Evolutionary conservation across 2,888 invertebrate genomes (phyloP).

Genomic region (Cordilura impudica): DNA sequence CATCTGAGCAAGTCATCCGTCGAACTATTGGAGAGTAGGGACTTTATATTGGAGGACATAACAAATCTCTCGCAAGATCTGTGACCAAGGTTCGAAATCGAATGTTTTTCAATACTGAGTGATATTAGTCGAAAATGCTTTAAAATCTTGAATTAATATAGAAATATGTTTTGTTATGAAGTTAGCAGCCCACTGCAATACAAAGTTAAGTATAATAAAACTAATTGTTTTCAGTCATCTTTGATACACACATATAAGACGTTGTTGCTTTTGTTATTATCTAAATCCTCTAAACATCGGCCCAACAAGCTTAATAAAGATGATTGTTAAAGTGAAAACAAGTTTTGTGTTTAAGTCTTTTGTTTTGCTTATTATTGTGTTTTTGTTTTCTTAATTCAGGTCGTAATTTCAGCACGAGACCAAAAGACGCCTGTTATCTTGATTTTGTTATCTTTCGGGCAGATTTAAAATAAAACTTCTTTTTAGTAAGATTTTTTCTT

Average conservation of each 20-base stretch:
- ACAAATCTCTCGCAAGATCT: no score
- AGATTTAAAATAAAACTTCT: neutral
- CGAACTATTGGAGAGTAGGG: no score
- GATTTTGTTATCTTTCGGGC: slow-evolving; percentile 19
- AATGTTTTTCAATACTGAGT: no score
- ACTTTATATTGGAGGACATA: no score
- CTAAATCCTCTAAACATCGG: slow-evolving; percentile 4
- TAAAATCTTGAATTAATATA: no score
- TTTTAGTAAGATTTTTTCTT: neutral
- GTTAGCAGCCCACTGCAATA: neutral
- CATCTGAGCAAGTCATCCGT: no score
- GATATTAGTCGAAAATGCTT: no score
- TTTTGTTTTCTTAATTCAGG: slow-evolving; percentile 25
- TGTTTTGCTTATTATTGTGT: slow-evolving; percentile 24
- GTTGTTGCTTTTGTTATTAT: slow-evolving; percentile 1
- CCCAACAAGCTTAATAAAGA: neutral
- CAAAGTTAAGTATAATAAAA: neutral
- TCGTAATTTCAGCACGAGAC: slow-evolving; percentile 60
- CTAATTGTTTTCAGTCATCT: neutral
- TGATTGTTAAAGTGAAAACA: slow-evolving; percentile 36
- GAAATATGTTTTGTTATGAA: no score
- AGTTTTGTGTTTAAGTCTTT: slow-evolving; percentile 57
- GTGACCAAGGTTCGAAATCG: no score
- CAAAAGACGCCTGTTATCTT: slow-evolving; percentile 52
- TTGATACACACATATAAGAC: neutral